A percentile compares a stretch with the other conserved stretches of the same genome.
These are phyloP conservation scores for Nicator chloris DNA, from an alignment of 2,113 vertebrate species.

Conservation along the genomic window DNA sequence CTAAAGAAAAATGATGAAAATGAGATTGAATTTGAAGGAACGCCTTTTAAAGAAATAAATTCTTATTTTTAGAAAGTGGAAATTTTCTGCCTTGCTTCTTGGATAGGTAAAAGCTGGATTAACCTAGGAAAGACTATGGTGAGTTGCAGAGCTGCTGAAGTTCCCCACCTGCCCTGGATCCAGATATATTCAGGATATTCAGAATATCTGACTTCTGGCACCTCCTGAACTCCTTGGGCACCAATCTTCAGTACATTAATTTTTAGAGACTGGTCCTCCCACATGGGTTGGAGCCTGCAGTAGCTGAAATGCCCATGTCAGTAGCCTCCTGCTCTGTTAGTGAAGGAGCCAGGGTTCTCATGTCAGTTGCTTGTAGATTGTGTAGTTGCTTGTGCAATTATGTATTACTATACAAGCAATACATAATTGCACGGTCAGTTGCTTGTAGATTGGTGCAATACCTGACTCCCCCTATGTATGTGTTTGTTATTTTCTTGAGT, in stretches of 20 bases:
- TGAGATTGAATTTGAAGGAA: neutral
- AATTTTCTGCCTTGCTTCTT: neutral
- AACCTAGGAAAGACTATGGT: neutral
- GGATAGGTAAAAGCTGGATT: neutral
- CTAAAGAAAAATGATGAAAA: neutral
- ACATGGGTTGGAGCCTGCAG: neutral
- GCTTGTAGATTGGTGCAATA: neutral
- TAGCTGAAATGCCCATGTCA: neutral
- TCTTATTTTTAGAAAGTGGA: neutral
- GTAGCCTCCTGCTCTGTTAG: neutral
- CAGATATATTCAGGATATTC: neutral
- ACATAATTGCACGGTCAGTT: rapidly evolving
- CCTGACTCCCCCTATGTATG: rapidly evolving
- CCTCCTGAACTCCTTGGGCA: neutral
- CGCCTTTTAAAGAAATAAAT: neutral
- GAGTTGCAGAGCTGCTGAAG: neutral
- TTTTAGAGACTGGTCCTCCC: neutral
- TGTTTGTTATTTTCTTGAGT: neutral
- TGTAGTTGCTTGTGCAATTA: too few species aligned
- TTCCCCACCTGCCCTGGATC: neutral
- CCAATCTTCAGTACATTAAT: neutral
- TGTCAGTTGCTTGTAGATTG: rapidly evolving
- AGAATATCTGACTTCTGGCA: neutral
- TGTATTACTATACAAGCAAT: too few species aligned
- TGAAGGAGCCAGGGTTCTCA: neutral